A percentile compares a stretch with the other conserved stretches of the same genome.
phyloP scores from a whole-genome alignment of 2,797 vertebrate species.

The Balearica regulorum region DNA sequence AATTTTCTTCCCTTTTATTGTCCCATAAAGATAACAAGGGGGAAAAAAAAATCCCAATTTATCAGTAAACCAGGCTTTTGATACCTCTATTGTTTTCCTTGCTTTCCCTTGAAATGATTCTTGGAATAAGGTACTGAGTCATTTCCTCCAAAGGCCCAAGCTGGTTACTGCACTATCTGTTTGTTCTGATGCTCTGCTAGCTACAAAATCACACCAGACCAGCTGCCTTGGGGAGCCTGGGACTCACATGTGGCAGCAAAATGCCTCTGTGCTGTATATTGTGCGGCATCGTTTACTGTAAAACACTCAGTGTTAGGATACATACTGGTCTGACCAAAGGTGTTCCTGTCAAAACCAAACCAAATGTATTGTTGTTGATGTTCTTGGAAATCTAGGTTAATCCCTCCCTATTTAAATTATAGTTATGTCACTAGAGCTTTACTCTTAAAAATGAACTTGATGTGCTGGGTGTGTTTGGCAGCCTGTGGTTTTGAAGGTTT shows the following conservation, averaged over 20 bases:
- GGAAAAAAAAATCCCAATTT: neutral
- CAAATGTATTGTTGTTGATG: neutral
- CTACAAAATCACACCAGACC: neutral
- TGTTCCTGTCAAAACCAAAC: neutral
- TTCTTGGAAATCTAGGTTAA: neutral
- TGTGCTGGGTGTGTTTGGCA: neutral
- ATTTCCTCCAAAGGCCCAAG: neutral
- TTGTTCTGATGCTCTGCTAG: neutral
- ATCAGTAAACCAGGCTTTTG: neutral
- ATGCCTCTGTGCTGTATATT: neutral
- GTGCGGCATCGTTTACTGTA: neutral
- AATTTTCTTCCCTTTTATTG: neutral
- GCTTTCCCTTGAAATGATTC: neutral
- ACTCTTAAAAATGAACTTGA: neutral
- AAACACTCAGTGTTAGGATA: neutral
- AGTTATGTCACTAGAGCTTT: neutral
- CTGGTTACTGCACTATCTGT: neutral
- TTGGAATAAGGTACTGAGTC: neutral
- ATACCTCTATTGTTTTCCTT: neutral
- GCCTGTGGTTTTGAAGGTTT: neutral
- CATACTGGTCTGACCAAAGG: neutral
- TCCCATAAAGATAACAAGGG: neutral
- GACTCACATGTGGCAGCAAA: neutral
- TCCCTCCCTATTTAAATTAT: neutral
- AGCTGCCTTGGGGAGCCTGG: neutral